A percentile compares a stretch with the other conserved stretches of the same genome.
phyloP scores from a whole-genome alignment of 2,888 invertebrate genomes.

The Drosophila greeni region DNA sequence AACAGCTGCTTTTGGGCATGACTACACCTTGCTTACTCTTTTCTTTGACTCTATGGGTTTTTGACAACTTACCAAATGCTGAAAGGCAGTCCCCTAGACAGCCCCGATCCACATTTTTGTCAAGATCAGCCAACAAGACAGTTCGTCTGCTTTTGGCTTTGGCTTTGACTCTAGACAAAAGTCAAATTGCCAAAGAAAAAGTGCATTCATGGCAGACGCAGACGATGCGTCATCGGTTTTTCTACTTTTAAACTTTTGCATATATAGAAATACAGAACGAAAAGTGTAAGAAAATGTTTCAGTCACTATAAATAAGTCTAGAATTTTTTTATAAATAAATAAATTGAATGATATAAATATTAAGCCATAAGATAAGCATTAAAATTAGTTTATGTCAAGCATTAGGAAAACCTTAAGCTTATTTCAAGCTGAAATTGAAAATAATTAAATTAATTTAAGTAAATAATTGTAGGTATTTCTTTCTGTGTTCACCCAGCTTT shows the following conservation, averaged over 20 bases:
- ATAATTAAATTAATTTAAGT: not conserved
- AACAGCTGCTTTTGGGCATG: not conserved
- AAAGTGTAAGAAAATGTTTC: no score
- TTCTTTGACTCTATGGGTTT: not conserved
- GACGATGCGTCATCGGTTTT: slow-evolving; percentile 68
- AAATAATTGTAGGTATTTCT: not conserved
- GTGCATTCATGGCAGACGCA: slow-evolving; percentile 67
- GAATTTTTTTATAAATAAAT: not conserved
- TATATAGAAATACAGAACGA: not conserved
- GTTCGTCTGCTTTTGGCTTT: slow-evolving; percentile 56
- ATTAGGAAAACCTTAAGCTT: no score
- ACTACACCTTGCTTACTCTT: not conserved
- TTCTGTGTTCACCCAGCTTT: not conserved
- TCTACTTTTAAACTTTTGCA: slow-evolving; percentile 11
- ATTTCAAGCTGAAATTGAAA: not conserved
- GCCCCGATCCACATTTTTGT: slow-evolving; percentile 16
- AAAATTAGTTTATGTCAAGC: no score
- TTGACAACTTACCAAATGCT: slow-evolving; percentile 41
- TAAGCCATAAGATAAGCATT: no score
- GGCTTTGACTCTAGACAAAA: slow-evolving; percentile 24
- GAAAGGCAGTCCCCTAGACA: slow-evolving; percentile 1
- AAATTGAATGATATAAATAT: no score
- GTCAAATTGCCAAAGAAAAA: slow-evolving; percentile 37
- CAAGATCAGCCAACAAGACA: slow-evolving; percentile 50
- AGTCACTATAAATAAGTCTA: not conserved